Evolutionary conservation across 2,888 invertebrate species (phyloP), one percentile per base, ranked within the genome.

Genomic region (Ptychoptera contaminata): DNA sequence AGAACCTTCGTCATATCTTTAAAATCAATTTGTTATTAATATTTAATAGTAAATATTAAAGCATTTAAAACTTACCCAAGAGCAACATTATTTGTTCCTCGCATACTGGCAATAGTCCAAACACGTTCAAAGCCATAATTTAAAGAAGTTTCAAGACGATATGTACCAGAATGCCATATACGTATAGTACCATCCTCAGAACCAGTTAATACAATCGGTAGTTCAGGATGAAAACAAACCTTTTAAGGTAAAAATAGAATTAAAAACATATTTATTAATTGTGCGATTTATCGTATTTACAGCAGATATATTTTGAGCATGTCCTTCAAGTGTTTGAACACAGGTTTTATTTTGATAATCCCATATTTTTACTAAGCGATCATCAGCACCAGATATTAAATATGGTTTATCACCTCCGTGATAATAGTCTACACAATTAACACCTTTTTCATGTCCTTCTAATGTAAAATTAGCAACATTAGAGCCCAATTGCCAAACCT

Each of bases 291-390:
- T 23, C 7, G 4, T 5, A 23, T 23, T 23, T 23, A 23, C 97
- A 0, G 87, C 84, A 2, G 87, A 82, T 44, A 98, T 90, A 60
- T 98, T 98, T 61, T 94, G 92, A 0, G 91, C 86, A 67, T 98
- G 98, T 0, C 97, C 85, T 67, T 97, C 96, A 48, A 98, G 69
- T 0, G 97, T 97, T 63, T 98, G 97, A 1, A 98, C 97, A 64
- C 97, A 98, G 0, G 94, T 96, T 70, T 98, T 98, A 67, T 97
- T 98, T 67, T 98, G 90, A 63, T 99, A 99, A 61, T 98, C 98
- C 98, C 98, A 98, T 56, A 98, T 98, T 69, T 97, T 98, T 7
- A 97, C 94, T 38, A 88, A 73, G 44, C 92, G 79, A 65, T 99
- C 98, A 63, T 99, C 98, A 29, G 97, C 97, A 2, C 98, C 98